Base-by-base conservation (phyloP, 2,797 vertebrate genomes). In the Acomys russatus region DNA sequence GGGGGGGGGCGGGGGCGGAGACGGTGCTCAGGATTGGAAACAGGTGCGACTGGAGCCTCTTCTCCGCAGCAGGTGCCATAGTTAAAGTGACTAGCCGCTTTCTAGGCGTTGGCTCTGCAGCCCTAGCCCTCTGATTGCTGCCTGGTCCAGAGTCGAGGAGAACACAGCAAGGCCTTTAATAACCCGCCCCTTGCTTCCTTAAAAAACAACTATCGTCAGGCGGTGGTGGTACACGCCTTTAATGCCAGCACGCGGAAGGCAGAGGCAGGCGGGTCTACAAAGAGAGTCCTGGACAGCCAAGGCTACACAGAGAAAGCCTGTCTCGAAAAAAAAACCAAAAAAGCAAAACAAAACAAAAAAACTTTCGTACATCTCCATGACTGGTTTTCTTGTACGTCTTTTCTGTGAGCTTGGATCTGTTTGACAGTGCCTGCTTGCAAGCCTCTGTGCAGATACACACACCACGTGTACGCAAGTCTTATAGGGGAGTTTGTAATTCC, bases 91-190 rank as follows among this genome's bases (percentile, higher is more conserved):
- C 66, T 54, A 11, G 12, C 77, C 0, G 17, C 90, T 73, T 35
- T 17, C 56, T 64, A 25, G 0, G 18, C 1, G 0, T 5, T 1
- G 18, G 20, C 9, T 15, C 61, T 2, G 35, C 86, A 12, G 11
- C 33, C 15, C 0, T 2, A 17, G 14, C 20, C 33, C 3, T 22
- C 1, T 30, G 61, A 44, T 20, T 88, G 68, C 82, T 25, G 0
- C n/a, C 59, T 25, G 44, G 76, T 1, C 49, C 44, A 3, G 44
- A 44, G 44, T 3, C 44, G 3, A 44, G 44, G 44, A 44, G 44
- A 44, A 44, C 44, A 44, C 44, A 3, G 44, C 44, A 44, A 44
- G 44, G 44, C 44, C 44, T 44, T 44, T 44, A 44, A 44, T 44
- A 44, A 44, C 44, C 59, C 4, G 66, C 68, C 38, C 12, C 9